Conservation (phyloP, 2,797 vertebrate genomes). For the Pseudocheirus occidentalis region DNA sequence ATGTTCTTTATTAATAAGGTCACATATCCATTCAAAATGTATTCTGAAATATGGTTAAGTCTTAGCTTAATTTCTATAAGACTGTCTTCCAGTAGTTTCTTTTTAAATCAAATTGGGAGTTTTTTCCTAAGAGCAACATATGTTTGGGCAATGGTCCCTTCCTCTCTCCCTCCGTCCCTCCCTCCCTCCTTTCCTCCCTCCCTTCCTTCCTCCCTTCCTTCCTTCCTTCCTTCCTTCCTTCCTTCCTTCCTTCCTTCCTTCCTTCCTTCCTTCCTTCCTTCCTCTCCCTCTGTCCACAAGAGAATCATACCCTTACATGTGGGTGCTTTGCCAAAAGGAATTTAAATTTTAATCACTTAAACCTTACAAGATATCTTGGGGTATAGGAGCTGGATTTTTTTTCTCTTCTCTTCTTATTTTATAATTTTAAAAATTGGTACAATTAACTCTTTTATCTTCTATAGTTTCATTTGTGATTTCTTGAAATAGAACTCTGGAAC, state of each 20-base stretch:
- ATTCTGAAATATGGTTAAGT: not conserved
- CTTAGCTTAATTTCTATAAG: not conserved
- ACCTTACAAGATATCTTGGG: not conserved
- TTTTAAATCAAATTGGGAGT: not conserved
- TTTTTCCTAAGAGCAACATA: not conserved
- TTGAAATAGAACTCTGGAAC: too few relatives aligned
- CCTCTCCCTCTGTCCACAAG: too few relatives aligned
- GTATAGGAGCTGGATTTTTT: too few relatives aligned
- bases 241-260: slow-evolving; percentile 17
- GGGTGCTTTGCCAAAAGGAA: not conserved
- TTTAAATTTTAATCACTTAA: not conserved
- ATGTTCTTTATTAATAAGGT: not conserved
- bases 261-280: too few relatives aligned
- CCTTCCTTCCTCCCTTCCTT: too few relatives aligned
- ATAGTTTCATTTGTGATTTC: too few relatives aligned
- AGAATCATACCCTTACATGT: not conserved
- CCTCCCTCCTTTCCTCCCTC: not conserved
- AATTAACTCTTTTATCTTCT: too few relatives aligned
- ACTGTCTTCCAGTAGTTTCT: not conserved
- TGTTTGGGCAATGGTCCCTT: not conserved
- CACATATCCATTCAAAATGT: not conserved
- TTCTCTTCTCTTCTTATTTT: too few relatives aligned
- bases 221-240: slow-evolving; percentile 29
- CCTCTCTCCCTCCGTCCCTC: slow-evolving; percentile 7
- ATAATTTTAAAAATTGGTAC: too few relatives aligned